phyloP scores from a whole-genome alignment of 37 sponge, comb jelly and placozoan genomes.

The Crambe crambe region DNA sequence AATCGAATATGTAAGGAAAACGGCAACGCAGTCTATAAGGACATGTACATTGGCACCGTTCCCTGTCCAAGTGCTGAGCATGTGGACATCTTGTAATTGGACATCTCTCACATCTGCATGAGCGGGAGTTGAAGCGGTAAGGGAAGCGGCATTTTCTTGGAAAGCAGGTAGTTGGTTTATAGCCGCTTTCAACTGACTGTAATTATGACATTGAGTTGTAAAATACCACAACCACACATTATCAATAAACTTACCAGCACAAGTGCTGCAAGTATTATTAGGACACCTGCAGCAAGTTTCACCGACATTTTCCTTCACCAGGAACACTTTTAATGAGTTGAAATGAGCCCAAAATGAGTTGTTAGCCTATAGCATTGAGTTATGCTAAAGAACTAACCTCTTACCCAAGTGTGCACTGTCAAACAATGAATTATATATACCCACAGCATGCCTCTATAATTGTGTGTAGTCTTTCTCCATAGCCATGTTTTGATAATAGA shows the following conservation, averaged over 20 bases:
- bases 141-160: background rate
- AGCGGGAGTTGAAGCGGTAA: constrained; percentile 7
- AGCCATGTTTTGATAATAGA: no score
- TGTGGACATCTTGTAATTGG: constrained; percentile 6
- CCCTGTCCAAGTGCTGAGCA: background rate
- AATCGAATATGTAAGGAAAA: constrained; percentile 13
- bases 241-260: background rate
- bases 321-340: no score
- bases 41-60: constrained; percentile 15
- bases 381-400: no score
- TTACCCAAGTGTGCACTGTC: no score
- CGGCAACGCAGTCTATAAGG: background rate
- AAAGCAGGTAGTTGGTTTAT: background rate
- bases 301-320: no score
- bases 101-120: constrained; percentile 29
- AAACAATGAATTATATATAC: no score
- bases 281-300: background rate
- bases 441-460: no score
- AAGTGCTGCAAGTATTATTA: background rate
- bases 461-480: no score
- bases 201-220: background rate
- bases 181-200: background rate
- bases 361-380: no score
- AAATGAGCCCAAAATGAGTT: no score
- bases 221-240: background rate